phyloP scores from a whole-genome alignment of 2,113 vertebrate genomes.

The Isurus oxyrinchus region DNA sequence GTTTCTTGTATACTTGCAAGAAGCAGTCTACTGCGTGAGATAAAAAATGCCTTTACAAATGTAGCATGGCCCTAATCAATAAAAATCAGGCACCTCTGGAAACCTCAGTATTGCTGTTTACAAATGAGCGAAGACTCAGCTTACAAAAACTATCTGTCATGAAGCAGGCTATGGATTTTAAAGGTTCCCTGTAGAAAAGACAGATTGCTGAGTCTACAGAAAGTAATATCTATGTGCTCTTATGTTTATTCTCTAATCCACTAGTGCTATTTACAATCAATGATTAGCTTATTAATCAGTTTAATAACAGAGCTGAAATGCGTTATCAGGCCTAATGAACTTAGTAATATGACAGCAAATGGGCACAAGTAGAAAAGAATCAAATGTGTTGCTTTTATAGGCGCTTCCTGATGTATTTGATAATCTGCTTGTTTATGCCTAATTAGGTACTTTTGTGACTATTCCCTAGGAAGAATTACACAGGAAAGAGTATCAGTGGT shows the following conservation, averaged over 20 bases:
- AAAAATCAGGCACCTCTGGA: neutral
- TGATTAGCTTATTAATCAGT: slow-evolving; percentile 18
- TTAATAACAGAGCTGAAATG: neutral
- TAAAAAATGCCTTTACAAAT: neutral
- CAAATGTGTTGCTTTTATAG: neutral
- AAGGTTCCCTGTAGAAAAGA: neutral
- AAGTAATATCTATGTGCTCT: neutral
- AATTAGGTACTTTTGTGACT: slow-evolving; percentile 18
- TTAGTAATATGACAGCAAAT: neutral
- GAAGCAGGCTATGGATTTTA: neutral
- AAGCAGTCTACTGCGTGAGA: neutral
- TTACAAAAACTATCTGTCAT: neutral
- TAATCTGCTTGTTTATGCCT: slow-evolving; percentile 29
- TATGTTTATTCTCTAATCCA: neutral
- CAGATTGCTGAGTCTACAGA: neutral
- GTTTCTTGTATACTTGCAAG: neutral
- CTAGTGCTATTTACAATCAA: slow-evolving; percentile 4
- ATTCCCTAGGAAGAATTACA: slow-evolving; percentile 17
- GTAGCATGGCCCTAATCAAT: neutral
- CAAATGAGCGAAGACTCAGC: neutral
- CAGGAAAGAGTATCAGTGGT: neutral
- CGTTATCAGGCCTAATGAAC: neutral
- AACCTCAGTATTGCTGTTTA: neutral
- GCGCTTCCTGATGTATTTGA: neutral
- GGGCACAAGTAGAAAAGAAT: neutral